These are phyloP conservation scores for Eueremaeus valkanovi DNA, from an alignment of 2,888 invertebrate genomes.

Conservation along the genomic window DNA sequence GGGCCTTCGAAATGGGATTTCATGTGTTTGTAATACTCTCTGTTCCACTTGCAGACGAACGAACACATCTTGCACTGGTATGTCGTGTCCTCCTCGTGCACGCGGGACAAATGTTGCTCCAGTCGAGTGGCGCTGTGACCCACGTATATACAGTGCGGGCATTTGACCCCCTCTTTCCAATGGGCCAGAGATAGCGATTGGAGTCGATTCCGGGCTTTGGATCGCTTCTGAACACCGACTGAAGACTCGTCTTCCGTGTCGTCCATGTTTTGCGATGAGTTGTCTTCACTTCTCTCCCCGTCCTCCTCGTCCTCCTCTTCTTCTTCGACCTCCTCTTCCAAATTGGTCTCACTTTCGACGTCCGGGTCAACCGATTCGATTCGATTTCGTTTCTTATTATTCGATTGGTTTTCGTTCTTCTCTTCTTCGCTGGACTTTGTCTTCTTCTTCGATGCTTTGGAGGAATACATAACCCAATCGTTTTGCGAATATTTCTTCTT, in stretches of 20 bases:
- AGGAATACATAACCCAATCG: neutral
- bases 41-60: constrained; percentile 63
- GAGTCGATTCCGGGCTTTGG: neutral
- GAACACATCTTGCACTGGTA: constrained; percentile 62
- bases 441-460: neutral
- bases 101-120: constrained; percentile 58
- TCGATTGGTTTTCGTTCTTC: neutral
- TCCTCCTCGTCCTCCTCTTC: constrained; percentile 37
- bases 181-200: neutral
- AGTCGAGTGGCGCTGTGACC: constrained; percentile 57
- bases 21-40: constrained; percentile 62
- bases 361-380: neutral
- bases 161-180: constrained; percentile 50
- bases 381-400: neutral
- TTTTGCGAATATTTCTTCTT: neutral
- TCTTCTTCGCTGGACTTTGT: neutral
- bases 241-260: neutral
- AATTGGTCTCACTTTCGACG: constrained; percentile 43
- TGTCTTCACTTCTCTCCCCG: constrained; percentile 44
- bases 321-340: constrained; percentile 46
- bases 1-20: constrained; percentile 60
- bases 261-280: constrained; percentile 32
- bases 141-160: constrained; percentile 58
- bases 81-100: constrained; percentile 60
- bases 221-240: neutral